Base-by-base conservation (phyloP, 2,113 vertebrate species). In the Ceratotherium simum region DNA sequence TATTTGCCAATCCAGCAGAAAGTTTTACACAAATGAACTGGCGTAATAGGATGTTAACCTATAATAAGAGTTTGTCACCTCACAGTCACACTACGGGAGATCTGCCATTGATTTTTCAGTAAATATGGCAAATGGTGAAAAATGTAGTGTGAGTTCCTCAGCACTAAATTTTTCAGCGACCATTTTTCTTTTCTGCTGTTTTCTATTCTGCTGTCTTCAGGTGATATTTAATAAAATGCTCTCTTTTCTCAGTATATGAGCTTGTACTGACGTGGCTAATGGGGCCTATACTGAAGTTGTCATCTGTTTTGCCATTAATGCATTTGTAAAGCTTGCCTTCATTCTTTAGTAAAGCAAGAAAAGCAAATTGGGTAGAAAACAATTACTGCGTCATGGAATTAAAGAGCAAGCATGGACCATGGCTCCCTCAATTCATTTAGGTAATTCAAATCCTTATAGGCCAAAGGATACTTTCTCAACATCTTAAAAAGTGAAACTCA, bases 51-150 rank as follows among this genome's bases (percentile, higher is more conserved):
- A 98, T 54, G 93, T 98, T 98, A 98, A 97, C 96, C 95, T 96
- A 39, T 97, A 99, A 99, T 98, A 98, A 98, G 98, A 98, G 94
- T 98, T 98, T 98, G 98, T 98, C 98, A 98, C 93, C 90, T 95
- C 97, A 78, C 92, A 97, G 98, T 98, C 97, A 97, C 96, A 98
- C 73, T 58, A 87, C 33, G 36, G 88, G 96, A 98, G 97, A 98
- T 97, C 96, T 98, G 85, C 92, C 97, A 99, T 98, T 98, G 98
- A 99, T 99, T 99, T 99, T 99, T 98, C 98, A 98, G 97, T 98
- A 98, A 99, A 98, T 98, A 98, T 97, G 96, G 97, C 6, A 98
- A 98, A 98, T 20, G 6, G 97, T 54, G 20, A 97, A 98, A 99
- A 98, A 98, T 97, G 98, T 36, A 97, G 97, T 82, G 23, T 97